A percentile compares a stretch with the other conserved stretches of the same genome.
These are phyloP conservation scores for Erpobdella octoculata DNA, from an alignment of 2,888 invertebrate genomes.

Conservation along the genomic window DNA sequence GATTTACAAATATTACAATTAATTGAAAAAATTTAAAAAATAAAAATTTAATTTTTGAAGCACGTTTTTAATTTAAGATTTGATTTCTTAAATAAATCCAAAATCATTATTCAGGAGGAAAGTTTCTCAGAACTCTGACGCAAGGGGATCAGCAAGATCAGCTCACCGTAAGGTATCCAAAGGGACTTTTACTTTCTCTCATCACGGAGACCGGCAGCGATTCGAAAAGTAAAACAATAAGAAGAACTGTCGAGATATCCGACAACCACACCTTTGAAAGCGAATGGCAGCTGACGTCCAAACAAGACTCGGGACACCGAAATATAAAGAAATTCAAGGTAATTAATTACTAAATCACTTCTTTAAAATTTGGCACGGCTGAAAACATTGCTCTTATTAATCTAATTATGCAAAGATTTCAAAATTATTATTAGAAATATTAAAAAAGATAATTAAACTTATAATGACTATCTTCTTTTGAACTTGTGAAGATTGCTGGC, in stretches of 20 bases:
- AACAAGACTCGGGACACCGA: background rate
- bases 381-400: background rate
- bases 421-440: background rate
- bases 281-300: background rate
- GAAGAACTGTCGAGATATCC: background rate
- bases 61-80: background rate
- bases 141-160: background rate
- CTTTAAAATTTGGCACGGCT: background rate
- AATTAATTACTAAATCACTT: background rate
- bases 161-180: background rate
- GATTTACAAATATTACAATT: too few species aligned
- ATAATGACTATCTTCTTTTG: background rate
- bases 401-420: background rate
- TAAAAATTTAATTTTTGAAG: background rate
- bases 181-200: background rate
- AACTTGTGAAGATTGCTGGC: background rate
- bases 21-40: too few species aligned
- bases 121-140: background rate
- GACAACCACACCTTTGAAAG: background rate
- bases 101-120: background rate
- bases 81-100: background rate
- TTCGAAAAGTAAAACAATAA: background rate
- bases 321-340: slow-evolving; percentile 4
- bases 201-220: background rate
- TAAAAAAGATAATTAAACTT: background rate